A percentile compares a stretch with the other conserved stretches of the same genome.
Evolutionary conservation across 2,797 vertebrate genomes (phyloP).

Genomic region (Falco concolor): DNA sequence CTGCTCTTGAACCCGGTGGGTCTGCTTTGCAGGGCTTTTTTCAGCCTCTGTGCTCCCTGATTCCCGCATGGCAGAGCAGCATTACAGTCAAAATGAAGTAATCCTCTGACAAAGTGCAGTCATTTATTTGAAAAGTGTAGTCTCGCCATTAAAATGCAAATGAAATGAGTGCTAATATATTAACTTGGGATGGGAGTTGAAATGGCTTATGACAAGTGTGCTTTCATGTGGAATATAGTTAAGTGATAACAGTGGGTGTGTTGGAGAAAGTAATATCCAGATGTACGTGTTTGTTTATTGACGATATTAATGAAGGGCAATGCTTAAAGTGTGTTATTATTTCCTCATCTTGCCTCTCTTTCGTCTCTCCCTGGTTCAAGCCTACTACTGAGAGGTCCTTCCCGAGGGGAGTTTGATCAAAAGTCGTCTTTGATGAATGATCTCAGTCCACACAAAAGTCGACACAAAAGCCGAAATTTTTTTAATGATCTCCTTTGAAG

Average conservation of each 20-base stretch:
- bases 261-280: slow-evolving; percentile 4
- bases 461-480: background rate
- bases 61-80: slow-evolving; percentile 6
- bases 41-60: background rate
- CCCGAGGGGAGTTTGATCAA: slow-evolving; percentile 24
- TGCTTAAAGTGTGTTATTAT: background rate
- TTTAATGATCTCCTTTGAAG: background rate
- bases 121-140: slow-evolving; percentile 68
- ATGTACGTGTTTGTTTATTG: slow-evolving; percentile 54
- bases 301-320: slow-evolving; percentile 57
- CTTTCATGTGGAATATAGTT: slow-evolving; percentile 68
- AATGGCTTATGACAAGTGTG: slow-evolving; percentile 63
- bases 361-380: background rate
- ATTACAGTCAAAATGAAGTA: slow-evolving; percentile 53
- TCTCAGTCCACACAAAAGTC: background rate
- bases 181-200: slow-evolving; percentile 53
- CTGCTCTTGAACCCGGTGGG: background rate
- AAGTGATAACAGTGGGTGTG: slow-evolving; percentile 46
- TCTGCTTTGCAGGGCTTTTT: background rate
- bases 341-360: slow-evolving; percentile 43
- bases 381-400: background rate
- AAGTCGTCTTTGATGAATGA: slow-evolving; percentile 43
- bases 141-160: slow-evolving; percentile 74
- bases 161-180: slow-evolving; percentile 69
- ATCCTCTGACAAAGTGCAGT: slow-evolving; percentile 68